Evolutionary conservation across 2,888 invertebrate genomes (phyloP).

Genomic region (Drosophila monieri): DNA sequence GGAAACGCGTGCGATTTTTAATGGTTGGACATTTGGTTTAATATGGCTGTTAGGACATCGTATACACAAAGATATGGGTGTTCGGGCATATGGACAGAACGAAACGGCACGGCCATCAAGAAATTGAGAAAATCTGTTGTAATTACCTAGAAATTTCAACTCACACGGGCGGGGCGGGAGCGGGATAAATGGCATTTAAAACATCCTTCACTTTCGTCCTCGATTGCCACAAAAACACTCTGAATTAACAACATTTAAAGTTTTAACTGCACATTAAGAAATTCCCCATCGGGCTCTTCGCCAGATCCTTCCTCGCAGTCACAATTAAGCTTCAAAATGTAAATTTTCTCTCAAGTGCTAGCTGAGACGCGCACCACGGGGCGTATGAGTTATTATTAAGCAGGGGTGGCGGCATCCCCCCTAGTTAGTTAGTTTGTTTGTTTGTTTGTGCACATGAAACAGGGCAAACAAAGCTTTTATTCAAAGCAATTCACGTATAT

Average conservation of each 20-base stretch:
- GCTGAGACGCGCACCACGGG: slow-evolving; percentile 36
- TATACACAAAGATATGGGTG: slow-evolving; percentile 25
- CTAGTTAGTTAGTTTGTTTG: slow-evolving; percentile 2
- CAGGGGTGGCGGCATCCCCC: slow-evolving; percentile 8
- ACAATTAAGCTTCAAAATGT: slow-evolving; percentile 70
- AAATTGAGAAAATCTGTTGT: slow-evolving; percentile 1
- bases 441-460: slow-evolving; percentile 62
- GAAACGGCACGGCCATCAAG: slow-evolving; percentile 7
- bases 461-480: slow-evolving; percentile 75
- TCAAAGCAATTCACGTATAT: slow-evolving; percentile 79
- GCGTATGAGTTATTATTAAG: slow-evolving; percentile 69
- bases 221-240: slow-evolving; percentile 24
- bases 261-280: slow-evolving; percentile 34
- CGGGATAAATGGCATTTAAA: slow-evolving; percentile 15
- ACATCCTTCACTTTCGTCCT: neutral
- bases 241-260: slow-evolving; percentile 26
- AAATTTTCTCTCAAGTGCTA: slow-evolving; percentile 62
- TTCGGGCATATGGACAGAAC: slow-evolving; percentile 28
- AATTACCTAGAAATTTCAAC: slow-evolving; percentile 3
- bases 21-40: slow-evolving; percentile 45
- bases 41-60: slow-evolving; percentile 36
- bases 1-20: slow-evolving; percentile 44
- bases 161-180: neutral
- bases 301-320: slow-evolving; percentile 22
- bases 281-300: slow-evolving; percentile 20